phyloP scores from a whole-genome alignment of 2,888 invertebrate genomes.

The Acronicta psi region DNA sequence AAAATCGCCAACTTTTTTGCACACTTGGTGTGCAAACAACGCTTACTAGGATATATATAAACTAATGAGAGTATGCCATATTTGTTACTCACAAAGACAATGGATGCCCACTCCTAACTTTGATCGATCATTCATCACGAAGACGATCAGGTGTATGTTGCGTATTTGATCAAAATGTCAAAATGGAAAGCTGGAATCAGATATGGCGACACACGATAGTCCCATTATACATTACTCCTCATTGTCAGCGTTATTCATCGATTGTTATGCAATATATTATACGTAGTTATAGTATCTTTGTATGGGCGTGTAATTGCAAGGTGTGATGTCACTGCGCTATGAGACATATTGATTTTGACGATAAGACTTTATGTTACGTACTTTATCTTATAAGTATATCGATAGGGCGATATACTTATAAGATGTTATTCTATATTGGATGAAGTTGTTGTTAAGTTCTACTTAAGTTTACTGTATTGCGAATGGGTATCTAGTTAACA shows the following conservation, averaged over 20 bases:
- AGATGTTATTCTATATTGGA: too few species aligned
- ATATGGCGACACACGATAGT: constrained; percentile 11
- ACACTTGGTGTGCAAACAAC: too few species aligned
- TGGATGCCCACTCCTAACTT: constrained; percentile 13
- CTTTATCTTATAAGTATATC: too few species aligned
- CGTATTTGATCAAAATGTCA: constrained; percentile 64
- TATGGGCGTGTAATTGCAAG: constrained; percentile 4
- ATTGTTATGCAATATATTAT: constrained; percentile 23
- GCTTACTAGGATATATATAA: too few species aligned
- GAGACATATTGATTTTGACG: constrained; percentile 3
- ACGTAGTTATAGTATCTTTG: constrained; percentile 4
- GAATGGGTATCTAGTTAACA: too few species aligned
- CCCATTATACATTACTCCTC: constrained; percentile 18
- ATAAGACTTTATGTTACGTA: constrained; percentile 6
- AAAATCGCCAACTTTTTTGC: too few species aligned
- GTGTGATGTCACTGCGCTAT: constrained; percentile 2
- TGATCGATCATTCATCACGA: constrained; percentile 17
- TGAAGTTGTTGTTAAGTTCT: too few species aligned
- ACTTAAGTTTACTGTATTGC: too few species aligned
- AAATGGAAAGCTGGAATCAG: constrained; percentile 61
- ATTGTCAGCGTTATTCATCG: constrained; percentile 23
- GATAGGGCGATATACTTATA: too few species aligned
- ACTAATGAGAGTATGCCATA: background rate
- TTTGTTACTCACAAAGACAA: constrained; percentile 20
- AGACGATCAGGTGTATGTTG: constrained; percentile 21